These are phyloP conservation scores for Gallirallus australis DNA, from an alignment of 2,797 vertebrate genomes.

Conservation along the genomic window DNA sequence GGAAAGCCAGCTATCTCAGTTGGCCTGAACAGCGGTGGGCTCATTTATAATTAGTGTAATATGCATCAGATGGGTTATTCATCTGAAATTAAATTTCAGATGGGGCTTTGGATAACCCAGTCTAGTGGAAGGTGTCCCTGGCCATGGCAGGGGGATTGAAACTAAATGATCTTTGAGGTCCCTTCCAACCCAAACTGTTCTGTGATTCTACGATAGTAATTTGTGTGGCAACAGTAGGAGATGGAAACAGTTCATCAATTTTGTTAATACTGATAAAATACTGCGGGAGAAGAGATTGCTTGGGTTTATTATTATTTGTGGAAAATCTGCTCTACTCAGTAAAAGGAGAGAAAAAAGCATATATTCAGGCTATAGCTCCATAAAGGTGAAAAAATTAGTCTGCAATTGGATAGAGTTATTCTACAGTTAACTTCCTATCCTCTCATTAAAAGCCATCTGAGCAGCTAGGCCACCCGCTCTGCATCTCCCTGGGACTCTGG, in stretches of 20 bases:
- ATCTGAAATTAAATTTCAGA: not conserved
- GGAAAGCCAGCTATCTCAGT: not conserved
- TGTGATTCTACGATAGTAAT: too few species aligned
- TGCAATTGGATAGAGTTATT: not conserved
- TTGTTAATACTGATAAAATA: not conserved
- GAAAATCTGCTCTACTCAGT: not conserved
- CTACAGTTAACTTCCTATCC: not conserved
- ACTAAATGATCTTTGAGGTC: too few species aligned
- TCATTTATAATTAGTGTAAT: not conserved
- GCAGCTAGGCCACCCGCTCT: not conserved
- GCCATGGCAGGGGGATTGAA: too few species aligned
- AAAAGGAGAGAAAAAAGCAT: not conserved
- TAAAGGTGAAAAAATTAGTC: slow-evolving; percentile 20
- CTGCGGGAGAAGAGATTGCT: not conserved
- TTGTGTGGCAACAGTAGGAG: not conserved
- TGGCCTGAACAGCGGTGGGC: not conserved
- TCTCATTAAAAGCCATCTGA: slow-evolving; percentile 16
- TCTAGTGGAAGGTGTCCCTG: too few species aligned
- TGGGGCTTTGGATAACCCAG: too few species aligned
- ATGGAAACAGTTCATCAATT: not conserved
- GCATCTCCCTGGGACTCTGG: not conserved
- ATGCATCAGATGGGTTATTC: not conserved
- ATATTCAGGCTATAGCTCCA: not conserved
- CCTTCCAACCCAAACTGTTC: too few species aligned
- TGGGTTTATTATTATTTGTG: not conserved